Conservation (phyloP, 2,888 invertebrate species). For the Ormyrus rosae region DNA sequence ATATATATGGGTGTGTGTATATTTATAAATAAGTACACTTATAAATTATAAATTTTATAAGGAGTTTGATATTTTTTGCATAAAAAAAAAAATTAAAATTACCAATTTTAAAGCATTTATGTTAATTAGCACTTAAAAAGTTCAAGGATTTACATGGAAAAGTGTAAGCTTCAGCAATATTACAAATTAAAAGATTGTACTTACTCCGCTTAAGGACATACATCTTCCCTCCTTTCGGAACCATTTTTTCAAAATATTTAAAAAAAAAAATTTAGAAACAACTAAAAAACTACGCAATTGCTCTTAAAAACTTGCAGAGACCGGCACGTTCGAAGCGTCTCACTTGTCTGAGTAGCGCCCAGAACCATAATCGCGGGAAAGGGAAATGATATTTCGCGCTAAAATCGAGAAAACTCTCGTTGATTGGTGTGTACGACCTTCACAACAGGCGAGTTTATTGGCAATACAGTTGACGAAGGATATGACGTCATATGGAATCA, state of each 20-base stretch:
- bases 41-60: not conserved
- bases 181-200: slow-evolving; percentile 25
- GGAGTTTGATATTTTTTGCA: not conserved
- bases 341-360: not conserved
- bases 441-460: too few species aligned
- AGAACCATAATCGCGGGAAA: slow-evolving; percentile 40
- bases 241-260: slow-evolving; percentile 27
- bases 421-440: slow-evolving; percentile 16
- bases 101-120: not conserved
- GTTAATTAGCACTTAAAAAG: not conserved
- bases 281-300: not conserved
- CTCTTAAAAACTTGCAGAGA: not conserved
- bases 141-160: not conserved
- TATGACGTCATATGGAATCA: slow-evolving; percentile 27
- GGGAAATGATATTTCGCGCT: slow-evolving; percentile 39
- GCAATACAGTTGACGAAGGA: slow-evolving; percentile 2
- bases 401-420: not conserved
- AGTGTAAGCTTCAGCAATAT: slow-evolving; percentile 26
- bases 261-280: not conserved
- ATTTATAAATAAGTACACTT: not conserved
- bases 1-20: not conserved
- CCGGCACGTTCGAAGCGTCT: not conserved
- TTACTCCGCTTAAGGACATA: slow-evolving; percentile 52
- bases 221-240: slow-evolving; percentile 46
- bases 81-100: not conserved